Percentiles rank a stretch among this genome's conserved stretches.
These are phyloP conservation scores for Piprites chloris DNA, from an alignment of 2,113 vertebrate species.

Conservation along the genomic window DNA sequence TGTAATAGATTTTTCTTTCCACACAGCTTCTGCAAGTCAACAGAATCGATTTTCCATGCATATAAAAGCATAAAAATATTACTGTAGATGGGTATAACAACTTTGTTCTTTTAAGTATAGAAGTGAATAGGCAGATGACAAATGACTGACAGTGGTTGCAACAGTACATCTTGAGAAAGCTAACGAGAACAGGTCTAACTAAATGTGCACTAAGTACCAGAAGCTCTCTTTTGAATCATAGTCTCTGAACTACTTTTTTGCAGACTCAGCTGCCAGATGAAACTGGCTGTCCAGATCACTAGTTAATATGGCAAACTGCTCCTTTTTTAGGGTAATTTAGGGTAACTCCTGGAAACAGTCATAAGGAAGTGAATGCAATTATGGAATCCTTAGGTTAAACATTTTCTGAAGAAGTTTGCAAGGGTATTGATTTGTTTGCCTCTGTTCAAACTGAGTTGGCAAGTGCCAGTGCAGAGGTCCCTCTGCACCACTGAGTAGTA, in stretches of 20 bases:
- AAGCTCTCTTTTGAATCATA: background rate
- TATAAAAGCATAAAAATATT: background rate
- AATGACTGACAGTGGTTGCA: background rate
- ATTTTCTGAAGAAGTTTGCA: background rate
- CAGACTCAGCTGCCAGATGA: background rate
- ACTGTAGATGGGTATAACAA: too few species aligned
- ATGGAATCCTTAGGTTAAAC: background rate
- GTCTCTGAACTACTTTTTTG: background rate
- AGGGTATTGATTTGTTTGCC: background rate
- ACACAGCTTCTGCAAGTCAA: background rate
- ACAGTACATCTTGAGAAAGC: background rate
- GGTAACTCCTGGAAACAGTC: background rate
- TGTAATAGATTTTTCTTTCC: background rate
- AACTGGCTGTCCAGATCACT: background rate
- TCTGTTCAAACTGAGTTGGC: background rate
- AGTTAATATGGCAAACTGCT: background rate
- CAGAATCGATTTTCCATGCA: background rate
- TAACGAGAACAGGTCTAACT: background rate
- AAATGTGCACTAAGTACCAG: background rate
- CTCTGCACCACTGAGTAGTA: background rate
- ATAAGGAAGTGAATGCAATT: background rate
- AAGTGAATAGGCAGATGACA: background rate
- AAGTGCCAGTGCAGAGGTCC: accelerated
- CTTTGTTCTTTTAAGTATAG: background rate
- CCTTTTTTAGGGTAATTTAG: background rate